Conservation (phyloP, 2,888 invertebrate genomes). For the Trichopoda pennipes region DNA sequence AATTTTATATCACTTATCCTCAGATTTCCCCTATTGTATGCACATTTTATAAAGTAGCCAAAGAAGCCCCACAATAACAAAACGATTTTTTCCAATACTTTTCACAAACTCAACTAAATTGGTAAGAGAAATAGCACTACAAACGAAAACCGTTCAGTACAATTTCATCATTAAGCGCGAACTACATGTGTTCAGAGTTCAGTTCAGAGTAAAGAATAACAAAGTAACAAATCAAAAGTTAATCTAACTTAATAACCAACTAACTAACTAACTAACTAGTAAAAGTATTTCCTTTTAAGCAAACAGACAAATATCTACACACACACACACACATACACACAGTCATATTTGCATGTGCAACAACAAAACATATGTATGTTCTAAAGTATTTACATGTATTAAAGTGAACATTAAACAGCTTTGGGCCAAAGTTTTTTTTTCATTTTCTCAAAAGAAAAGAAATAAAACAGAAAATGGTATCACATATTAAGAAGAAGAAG, state of each 20-base stretch:
- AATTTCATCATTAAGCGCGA: slow-evolving; percentile 53
- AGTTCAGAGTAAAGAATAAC: slow-evolving; percentile 39
- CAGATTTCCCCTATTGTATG: slow-evolving; percentile 7
- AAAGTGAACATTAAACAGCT: slow-evolving; percentile 46
- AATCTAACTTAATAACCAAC: slow-evolving; percentile 53
- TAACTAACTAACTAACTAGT: slow-evolving; percentile 27
- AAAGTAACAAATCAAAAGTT: slow-evolving; percentile 60
- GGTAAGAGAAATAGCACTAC: slow-evolving; percentile 30
- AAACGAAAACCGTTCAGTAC: slow-evolving; percentile 57
- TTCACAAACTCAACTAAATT: slow-evolving; percentile 51
- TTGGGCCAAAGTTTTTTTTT: slow-evolving; percentile 30
- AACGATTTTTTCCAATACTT: slow-evolving; percentile 61
- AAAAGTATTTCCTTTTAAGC: slow-evolving; percentile 53
- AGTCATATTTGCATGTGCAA: background rate
- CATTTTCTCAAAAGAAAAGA: background rate
- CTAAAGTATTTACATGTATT: slow-evolving; percentile 46
- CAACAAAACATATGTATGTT: background rate
- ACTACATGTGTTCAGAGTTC: slow-evolving; percentile 51
- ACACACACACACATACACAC: slow-evolving; percentile 3
- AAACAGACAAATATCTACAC: background rate
- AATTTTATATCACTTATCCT: background rate
- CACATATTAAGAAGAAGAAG: background rate
- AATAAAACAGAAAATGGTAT: background rate
- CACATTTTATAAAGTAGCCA: slow-evolving; percentile 44
- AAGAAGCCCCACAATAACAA: slow-evolving; percentile 63